phyloP scores from a whole-genome alignment of 2,888 invertebrate species.

The Podabrus alpinus region DNA sequence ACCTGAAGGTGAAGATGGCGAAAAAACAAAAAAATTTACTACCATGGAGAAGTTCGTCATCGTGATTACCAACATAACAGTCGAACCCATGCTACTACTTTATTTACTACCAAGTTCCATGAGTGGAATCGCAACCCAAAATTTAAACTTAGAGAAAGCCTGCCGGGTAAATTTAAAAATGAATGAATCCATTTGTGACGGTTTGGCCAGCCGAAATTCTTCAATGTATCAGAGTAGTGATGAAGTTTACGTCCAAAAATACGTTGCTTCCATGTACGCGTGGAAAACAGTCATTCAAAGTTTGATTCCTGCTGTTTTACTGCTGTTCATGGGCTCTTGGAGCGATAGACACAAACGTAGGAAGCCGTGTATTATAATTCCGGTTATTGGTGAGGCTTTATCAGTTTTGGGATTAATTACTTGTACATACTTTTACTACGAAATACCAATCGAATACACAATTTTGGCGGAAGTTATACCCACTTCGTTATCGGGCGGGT shows the following conservation, averaged over 20 bases:
- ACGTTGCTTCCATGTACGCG: conserved; percentile 55
- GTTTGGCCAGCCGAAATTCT: conserved; percentile 70
- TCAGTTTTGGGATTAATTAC: conserved; percentile 58
- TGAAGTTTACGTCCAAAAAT: conserved; percentile 49
- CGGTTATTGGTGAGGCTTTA: conserved; percentile 60
- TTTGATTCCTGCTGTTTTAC: conserved; percentile 60
- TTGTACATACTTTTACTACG: conserved; percentile 60
- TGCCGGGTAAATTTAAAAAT: conserved; percentile 77
- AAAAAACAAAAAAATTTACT: not conserved
- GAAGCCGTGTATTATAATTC: conserved; percentile 62
- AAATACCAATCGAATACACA: conserved; percentile 60
- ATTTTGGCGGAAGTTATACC: conserved; percentile 60
- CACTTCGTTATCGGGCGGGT: conserved; percentile 60
- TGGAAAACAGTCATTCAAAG: conserved; percentile 62
- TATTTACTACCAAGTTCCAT: conserved; percentile 63
- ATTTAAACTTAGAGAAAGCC: conserved; percentile 80
- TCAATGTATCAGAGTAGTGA: conserved; percentile 64
- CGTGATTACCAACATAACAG: not conserved
- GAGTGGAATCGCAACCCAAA: conserved; percentile 75
- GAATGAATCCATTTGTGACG: conserved; percentile 71
- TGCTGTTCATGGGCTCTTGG: conserved; percentile 65
- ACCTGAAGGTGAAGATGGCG: not conserved
- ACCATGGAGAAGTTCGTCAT: not conserved
- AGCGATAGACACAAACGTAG: conserved; percentile 62
- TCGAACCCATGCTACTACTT: conserved; percentile 69